Conservation (phyloP, 1,140 invertebrate species). For the Hycleus phaleratus region DNA sequence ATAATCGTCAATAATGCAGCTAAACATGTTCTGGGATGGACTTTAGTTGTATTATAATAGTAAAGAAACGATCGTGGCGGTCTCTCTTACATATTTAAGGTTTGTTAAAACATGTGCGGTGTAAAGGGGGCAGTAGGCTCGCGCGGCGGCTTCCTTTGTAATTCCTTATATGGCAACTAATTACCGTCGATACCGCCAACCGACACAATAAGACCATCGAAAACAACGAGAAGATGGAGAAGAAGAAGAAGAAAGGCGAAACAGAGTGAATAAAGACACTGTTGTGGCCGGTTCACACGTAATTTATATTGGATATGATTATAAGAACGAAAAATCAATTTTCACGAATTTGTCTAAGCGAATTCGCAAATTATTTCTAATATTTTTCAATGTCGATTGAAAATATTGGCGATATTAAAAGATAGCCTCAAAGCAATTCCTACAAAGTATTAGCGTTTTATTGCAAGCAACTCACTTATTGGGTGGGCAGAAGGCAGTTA, state of each 20-base stretch:
- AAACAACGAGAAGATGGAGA: not conserved
- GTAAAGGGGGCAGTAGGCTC: constrained; percentile 25
- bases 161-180: constrained; percentile 42
- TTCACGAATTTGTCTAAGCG: no score
- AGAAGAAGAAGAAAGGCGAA: no score
- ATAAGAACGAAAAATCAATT: no score
- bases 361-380: no score
- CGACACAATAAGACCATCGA: constrained; percentile 28
- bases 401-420: no score
- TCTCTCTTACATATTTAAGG: not conserved
- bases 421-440: not conserved
- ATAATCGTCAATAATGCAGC: constrained; percentile 30
- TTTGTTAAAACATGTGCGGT: constrained; percentile 19
- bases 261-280: no score
- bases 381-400: no score
- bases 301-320: no score
- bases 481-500: constrained; percentile 35
- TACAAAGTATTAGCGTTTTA: constrained; percentile 27
- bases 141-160: constrained; percentile 40
- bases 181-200: constrained; percentile 35
- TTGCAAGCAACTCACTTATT: constrained; percentile 29
- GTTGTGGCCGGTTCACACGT: not conserved
- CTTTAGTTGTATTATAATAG: not conserved
- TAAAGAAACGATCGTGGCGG: constrained; percentile 18
- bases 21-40: not conserved